Base-by-base conservation (phyloP, 1,140 invertebrate genomes). In the Tigriopus japonicus region DNA sequence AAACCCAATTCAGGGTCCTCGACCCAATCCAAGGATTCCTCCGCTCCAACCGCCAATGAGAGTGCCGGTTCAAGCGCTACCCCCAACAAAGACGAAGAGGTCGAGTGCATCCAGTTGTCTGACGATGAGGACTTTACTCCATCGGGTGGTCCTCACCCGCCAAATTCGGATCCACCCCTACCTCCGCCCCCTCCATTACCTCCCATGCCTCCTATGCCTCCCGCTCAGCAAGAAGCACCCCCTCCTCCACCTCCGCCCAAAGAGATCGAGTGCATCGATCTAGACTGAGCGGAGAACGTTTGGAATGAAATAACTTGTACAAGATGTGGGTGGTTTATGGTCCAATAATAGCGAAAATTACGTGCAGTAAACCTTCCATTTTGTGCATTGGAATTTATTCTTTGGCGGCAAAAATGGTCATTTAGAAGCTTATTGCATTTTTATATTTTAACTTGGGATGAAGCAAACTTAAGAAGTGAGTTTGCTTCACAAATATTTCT, bases 211-310 rank as follows among this genome's bases (percentile, higher is more conserved):
- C 49, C 28, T 19, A 42, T 42, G 19, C 42, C 28, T 42, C 56
- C 56, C 14, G 15, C 56, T 6, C 17, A 15, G 12, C 17, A 58
- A 42, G 15, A 15, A 40, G 42, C 45, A 5, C 59, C 59, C 9
- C 43, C 17, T 15, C 59, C 59, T 15, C 42, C 45, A 3, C n/a
- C 43, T 6, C 58, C 58, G 6, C 45, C 56, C n/a, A 41, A 15
- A 40, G 59, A 61, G 28, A 61, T 61, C 15, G 59, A 61, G 53
- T 61, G 59, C 23, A 61, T 61, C 52, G 59, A 61, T 13, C 17
- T 61, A 14, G 59, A 61, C n/a, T 61, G 41, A 35, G 17, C 2
- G 15, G 3, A 35, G 3, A 35, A 35, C 28, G 28, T 35, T 9
- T 35, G 28, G 9, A 35, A 5, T 35, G 28, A 35, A 35, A 35